These are phyloP conservation scores for Alethe diademata DNA, from an alignment of 2,113 vertebrate species.

Conservation along the genomic window DNA sequence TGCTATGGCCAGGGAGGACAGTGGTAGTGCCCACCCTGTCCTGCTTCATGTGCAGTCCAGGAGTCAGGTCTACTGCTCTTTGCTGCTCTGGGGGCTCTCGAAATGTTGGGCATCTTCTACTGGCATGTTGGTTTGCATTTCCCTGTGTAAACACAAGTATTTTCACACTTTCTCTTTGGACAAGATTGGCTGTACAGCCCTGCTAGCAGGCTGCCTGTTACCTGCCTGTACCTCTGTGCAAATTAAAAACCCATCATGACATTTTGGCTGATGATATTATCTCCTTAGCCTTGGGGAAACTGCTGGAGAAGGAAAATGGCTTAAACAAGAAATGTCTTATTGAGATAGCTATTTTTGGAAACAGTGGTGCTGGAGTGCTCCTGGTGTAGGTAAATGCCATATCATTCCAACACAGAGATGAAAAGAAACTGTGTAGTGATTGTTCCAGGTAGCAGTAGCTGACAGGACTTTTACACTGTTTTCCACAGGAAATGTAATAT, in stretches of 20 bases:
- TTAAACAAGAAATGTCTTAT: background rate
- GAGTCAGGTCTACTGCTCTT: fast-evolving
- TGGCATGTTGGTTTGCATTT: background rate
- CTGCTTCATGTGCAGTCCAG: fast-evolving
- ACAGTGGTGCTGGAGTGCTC: background rate
- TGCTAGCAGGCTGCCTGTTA: background rate
- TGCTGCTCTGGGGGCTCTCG: fast-evolving
- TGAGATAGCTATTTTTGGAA: background rate
- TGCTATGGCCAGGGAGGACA: background rate
- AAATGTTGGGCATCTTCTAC: background rate
- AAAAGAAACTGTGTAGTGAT: background rate
- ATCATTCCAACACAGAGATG: background rate
- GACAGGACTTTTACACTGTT: background rate
- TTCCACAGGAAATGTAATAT: background rate
- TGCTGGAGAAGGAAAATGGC: background rate
- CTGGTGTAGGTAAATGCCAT: background rate
- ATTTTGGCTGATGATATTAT: background rate
- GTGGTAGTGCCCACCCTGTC: too few species aligned
- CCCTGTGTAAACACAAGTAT: background rate
- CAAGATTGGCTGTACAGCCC: background rate
- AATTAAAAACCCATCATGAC: background rate
- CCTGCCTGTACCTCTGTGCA: background rate
- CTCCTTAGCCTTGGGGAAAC: background rate
- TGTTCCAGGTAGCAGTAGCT: background rate
- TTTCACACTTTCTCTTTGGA: background rate